Conservation (phyloP, 2,797 vertebrate species). For the Trematomus bernacchii region DNA sequence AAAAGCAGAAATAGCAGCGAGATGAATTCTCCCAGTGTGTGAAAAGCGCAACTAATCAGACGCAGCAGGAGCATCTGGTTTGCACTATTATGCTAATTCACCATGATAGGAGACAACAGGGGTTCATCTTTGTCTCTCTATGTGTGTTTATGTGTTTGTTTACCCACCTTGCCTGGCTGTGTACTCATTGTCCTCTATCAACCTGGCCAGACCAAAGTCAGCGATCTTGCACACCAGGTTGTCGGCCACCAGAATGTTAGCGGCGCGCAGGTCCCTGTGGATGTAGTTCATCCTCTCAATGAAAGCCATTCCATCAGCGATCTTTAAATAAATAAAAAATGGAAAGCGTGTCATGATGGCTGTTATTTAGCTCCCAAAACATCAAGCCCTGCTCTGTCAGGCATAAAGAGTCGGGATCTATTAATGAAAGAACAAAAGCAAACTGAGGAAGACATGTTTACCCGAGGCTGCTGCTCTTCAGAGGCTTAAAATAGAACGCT, state of each 20-base stretch:
- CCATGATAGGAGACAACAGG: conserved; percentile 48
- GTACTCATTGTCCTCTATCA: conserved; percentile 99
- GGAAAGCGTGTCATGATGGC: conserved; percentile 23
- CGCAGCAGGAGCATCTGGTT: conserved; percentile 61
- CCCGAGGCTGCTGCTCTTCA: conserved; percentile 21
- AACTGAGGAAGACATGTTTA: conserved; percentile 31
- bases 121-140: conserved; percentile 29
- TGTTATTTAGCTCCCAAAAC: conserved; percentile 21
- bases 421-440: conserved; percentile 42
- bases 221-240: conserved; percentile 98
- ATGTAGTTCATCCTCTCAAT: conserved; percentile 99
- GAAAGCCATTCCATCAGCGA: conserved; percentile 98
- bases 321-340: conserved; percentile 72
- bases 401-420: not conserved
- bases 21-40: conserved; percentile 28
- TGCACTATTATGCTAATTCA: conserved; percentile 52
- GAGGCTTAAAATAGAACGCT: conserved; percentile 60
- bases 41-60: conserved; percentile 52
- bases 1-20: conserved; percentile 14
- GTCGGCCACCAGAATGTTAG: conserved; percentile 96
- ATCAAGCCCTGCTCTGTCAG: conserved; percentile 16
- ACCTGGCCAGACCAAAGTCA: conserved; percentile 95
- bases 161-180: conserved; percentile 94
- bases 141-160: conserved; percentile 1
- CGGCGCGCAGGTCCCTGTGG: conserved; percentile 95